Evolutionary conservation across 2,888 invertebrate species (phyloP).

Genomic region (Drosophila neotestacea): DNA sequence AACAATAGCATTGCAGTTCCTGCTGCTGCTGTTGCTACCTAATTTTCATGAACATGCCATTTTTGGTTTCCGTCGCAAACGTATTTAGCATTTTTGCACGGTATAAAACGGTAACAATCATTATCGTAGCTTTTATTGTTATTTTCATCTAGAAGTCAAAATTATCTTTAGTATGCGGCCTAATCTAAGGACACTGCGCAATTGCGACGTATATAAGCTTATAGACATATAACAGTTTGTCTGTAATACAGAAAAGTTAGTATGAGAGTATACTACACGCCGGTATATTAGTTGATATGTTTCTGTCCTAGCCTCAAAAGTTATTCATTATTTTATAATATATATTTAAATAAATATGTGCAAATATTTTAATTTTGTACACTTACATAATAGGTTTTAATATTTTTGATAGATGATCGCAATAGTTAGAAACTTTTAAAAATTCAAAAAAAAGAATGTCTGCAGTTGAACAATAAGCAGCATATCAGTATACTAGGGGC

Average conservation of each 20-base stretch:
- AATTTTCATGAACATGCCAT: constrained; percentile 68
- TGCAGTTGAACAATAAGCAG: too few species aligned
- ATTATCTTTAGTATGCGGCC: constrained; percentile 40
- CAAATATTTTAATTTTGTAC: too few species aligned
- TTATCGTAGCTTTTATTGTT: constrained; percentile 65
- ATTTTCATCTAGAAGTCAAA: constrained; percentile 56
- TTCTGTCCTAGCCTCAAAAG: too few species aligned
- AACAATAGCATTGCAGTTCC: constrained; percentile 29
- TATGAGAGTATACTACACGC: too few species aligned
- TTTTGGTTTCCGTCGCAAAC: constrained; percentile 57
- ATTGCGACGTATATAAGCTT: background rate
- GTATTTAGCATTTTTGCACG: constrained; percentile 70
- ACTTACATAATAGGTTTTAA: too few species aligned
- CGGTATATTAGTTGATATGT: too few species aligned
- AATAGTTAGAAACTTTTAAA: background rate
- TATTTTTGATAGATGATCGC: background rate
- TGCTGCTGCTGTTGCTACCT: constrained; percentile 51
- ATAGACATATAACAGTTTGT: constrained; percentile 1
- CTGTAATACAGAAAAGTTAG: background rate
- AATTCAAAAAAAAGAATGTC: background rate
- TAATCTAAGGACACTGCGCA: constrained; percentile 35
- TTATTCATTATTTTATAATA: too few species aligned
- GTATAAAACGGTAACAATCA: constrained; percentile 68
- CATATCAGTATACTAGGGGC: too few species aligned
- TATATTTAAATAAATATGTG: too few species aligned